These are phyloP conservation scores for Lipotes vexillifer DNA, from an alignment of 2,113 vertebrate genomes.

Conservation along the genomic window DNA sequence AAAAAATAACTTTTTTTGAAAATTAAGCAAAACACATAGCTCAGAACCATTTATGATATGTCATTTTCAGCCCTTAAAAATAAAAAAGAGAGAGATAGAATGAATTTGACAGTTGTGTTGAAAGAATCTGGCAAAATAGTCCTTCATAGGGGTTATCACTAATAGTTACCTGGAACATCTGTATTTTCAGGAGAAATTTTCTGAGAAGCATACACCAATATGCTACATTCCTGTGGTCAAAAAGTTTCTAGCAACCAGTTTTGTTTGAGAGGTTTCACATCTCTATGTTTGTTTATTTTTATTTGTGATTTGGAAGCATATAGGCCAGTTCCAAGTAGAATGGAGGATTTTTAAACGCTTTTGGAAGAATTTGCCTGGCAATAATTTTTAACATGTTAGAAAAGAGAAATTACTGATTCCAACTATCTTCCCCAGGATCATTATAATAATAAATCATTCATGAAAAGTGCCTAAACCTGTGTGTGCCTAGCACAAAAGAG, in stretches of 20 bases:
- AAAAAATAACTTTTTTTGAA: accelerated
- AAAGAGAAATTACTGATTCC: background rate
- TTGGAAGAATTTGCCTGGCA: background rate
- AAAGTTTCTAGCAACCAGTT: background rate
- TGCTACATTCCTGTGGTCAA: background rate
- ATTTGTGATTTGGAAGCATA: background rate
- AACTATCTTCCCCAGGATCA: background rate
- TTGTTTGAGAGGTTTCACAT: background rate
- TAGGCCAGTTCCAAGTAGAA: background rate
- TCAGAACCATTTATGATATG: background rate
- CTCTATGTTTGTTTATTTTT: background rate
- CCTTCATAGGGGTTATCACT: background rate
- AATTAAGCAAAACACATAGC: background rate
- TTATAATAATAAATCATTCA: background rate
- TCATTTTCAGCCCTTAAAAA: conserved; percentile 12
- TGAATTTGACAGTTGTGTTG: background rate
- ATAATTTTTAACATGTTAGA: background rate
- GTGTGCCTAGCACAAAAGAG: background rate
- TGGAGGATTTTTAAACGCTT: background rate
- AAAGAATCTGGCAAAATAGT: conserved; percentile 35
- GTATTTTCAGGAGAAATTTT: conserved; percentile 21
- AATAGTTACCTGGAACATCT: background rate
- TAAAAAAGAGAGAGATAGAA: conserved; percentile 11
- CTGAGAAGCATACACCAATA: background rate
- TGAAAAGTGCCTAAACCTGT: background rate